Evolutionary conservation across 2,888 invertebrate species (phyloP).

Genomic region (Pollenia amentaria): DNA sequence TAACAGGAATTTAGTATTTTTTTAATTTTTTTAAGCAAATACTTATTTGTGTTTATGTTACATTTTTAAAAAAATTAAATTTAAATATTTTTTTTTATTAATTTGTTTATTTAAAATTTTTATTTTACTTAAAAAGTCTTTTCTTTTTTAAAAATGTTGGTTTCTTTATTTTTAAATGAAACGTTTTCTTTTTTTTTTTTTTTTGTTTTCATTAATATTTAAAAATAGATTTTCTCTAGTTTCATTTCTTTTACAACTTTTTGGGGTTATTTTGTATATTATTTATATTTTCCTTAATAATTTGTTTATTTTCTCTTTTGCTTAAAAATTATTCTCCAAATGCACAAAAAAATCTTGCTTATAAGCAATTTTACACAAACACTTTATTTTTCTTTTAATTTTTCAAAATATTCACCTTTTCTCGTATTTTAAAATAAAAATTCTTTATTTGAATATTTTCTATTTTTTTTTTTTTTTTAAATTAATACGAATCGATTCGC

Average conservation of each 20-base stretch:
- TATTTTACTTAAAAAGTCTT: slow-evolving; percentile 28
- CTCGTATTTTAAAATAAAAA: slow-evolving; percentile 33
- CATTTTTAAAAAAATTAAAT: too few relatives aligned
- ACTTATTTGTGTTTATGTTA: slow-evolving; percentile 16
- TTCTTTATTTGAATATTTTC: slow-evolving; percentile 20
- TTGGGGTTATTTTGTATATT: slow-evolving; percentile 53
- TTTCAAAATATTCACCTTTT: slow-evolving; percentile 76
- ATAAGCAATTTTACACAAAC: neutral
- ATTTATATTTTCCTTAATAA: slow-evolving; percentile 50
- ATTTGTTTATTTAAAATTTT: slow-evolving; percentile 1
- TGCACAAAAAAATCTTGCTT: slow-evolving; percentile 9
- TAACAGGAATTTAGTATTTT: slow-evolving; percentile 54
- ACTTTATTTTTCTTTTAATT: slow-evolving; percentile 18
- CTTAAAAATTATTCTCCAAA: slow-evolving; percentile 17
- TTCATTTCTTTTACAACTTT: slow-evolving; percentile 55
- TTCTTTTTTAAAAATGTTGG: slow-evolving; percentile 22
- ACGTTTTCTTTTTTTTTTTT: slow-evolving; percentile 27
- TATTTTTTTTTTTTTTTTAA: slow-evolving; percentile 23
- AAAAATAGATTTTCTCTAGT: slow-evolving; percentile 63
- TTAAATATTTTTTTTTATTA: neutral
- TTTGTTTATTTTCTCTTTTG: slow-evolving; percentile 56
- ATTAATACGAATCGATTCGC: slow-evolving; percentile 39
- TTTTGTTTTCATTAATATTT: slow-evolving; percentile 64
- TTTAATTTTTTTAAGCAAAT: slow-evolving; percentile 17
- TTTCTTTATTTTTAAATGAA: slow-evolving; percentile 32